Percentiles rank a stretch among this genome's conserved stretches.
Conservation (phyloP, 1,140 invertebrate species). For the Anagrus nilaparvatae region DNA sequence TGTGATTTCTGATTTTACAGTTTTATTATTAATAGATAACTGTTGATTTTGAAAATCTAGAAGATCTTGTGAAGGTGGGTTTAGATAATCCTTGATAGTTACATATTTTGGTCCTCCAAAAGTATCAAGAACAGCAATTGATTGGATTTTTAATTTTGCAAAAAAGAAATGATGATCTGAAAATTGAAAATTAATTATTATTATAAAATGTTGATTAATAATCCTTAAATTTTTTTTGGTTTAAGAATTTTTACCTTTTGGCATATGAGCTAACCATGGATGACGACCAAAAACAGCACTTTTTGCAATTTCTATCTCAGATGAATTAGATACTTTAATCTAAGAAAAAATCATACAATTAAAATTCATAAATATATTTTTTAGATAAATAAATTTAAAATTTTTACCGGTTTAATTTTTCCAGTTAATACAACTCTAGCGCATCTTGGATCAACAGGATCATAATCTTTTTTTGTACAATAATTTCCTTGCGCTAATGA, state of each 20-base stretch:
- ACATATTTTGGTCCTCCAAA: constrained; percentile 67
- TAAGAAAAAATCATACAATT: constrained; percentile 26
- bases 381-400: constrained; percentile 10
- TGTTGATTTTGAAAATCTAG: too few relatives aligned
- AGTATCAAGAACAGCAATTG: constrained; percentile 62
- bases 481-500: constrained; percentile 57
- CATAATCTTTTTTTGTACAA: constrained; percentile 51
- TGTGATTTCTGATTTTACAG: too few relatives aligned
- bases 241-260: constrained; percentile 36
- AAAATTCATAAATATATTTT: constrained; percentile 1
- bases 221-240: constrained; percentile 9
- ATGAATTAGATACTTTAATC: constrained; percentile 45
- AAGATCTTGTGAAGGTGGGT: too few relatives aligned
- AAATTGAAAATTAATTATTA: constrained; percentile 22
- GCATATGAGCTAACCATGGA: constrained; percentile 56
- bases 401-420: constrained; percentile 50
- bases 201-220: constrained; percentile 5
- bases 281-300: constrained; percentile 57
- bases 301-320: constrained; percentile 52
- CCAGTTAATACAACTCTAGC: constrained; percentile 63
- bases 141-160: constrained; percentile 58
- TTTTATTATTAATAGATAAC: too few relatives aligned
- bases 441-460: constrained; percentile 74
- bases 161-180: constrained; percentile 66
- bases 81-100: constrained; percentile 49